Evolutionary conservation across 2,888 invertebrate genomes (phyloP).

Genomic region (Torymus auratus): DNA sequence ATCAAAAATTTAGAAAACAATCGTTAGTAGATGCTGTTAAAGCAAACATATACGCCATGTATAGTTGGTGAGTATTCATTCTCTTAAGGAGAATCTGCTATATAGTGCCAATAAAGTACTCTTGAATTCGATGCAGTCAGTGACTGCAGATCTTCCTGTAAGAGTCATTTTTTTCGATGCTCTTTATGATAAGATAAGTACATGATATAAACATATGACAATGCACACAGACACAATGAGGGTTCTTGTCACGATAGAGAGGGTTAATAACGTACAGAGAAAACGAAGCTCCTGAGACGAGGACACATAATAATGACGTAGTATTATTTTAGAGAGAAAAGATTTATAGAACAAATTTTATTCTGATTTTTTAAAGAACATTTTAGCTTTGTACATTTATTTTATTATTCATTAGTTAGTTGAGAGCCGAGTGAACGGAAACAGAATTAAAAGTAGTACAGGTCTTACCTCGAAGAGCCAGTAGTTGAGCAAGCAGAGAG

Average conservation of each 20-base stretch:
- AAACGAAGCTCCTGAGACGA: conserved; percentile 43
- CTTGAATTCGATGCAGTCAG: not conserved
- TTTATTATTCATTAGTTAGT: conserved; percentile 20
- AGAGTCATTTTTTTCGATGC: conserved; percentile 41
- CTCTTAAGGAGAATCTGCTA: conserved; percentile 17
- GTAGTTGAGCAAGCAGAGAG: conserved; percentile 17
- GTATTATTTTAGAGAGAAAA: not conserved
- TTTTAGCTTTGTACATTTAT: conserved; percentile 25
- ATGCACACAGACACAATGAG: conserved; percentile 42
- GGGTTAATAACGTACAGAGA: conserved; percentile 30
- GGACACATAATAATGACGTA: conserved; percentile 19
- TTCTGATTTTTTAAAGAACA: conserved; percentile 13
- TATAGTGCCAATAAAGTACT: conserved; percentile 7
- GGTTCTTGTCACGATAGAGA: not conserved
- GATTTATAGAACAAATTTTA: conserved; percentile 11
- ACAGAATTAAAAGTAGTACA: conserved; percentile 23
- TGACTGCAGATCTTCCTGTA: conserved; percentile 25
- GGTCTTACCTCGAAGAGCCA: conserved; percentile 15
- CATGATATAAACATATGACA: conserved; percentile 6
- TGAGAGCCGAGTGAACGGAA: conserved; percentile 26
- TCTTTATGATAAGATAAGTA: conserved; percentile 12
- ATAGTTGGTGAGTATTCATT: conserved; percentile 1
- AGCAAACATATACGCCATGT: not conserved
- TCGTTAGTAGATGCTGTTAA: not conserved
- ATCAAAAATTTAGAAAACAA: too few species aligned